Conservation (phyloP, 2,797 vertebrate species). For the Eidolon dupreanum region DNA sequence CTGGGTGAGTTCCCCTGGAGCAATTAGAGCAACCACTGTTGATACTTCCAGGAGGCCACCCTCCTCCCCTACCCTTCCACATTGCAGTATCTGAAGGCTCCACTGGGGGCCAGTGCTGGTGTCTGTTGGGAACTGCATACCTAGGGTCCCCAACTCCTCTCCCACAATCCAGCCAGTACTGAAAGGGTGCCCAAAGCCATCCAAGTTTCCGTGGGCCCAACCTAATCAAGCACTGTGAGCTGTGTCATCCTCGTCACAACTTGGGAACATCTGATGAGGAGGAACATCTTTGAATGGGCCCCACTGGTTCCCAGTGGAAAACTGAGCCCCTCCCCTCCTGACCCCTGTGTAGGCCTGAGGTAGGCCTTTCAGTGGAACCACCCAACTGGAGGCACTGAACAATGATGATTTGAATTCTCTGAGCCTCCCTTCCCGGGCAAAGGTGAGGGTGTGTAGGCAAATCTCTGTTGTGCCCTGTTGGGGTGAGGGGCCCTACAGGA, state of each 20-base stretch:
- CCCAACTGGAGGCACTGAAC: slow-evolving; percentile 72
- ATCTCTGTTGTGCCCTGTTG: neutral
- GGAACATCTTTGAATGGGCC: slow-evolving; percentile 80
- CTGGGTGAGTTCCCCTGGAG: neutral
- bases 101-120: neutral
- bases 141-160: neutral
- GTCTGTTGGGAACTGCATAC: neutral
- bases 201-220: slow-evolving; percentile 78
- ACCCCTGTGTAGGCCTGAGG: slow-evolving; percentile 18
- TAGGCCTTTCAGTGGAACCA: slow-evolving; percentile 75
- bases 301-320: slow-evolving; percentile 81
- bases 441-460: neutral
- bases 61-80: neutral
- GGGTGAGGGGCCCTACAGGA: neutral
- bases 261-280: slow-evolving; percentile 84
- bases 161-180: neutral
- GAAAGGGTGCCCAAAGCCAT: slow-evolving; percentile 75
- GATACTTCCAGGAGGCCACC: neutral
- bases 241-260: slow-evolving; percentile 76
- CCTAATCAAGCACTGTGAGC: slow-evolving; percentile 80
- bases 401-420: slow-evolving; percentile 63
- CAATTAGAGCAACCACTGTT: neutral
- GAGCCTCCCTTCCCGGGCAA: slow-evolving; percentile 2
- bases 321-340: slow-evolving; percentile 67
- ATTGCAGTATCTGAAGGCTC: neutral